These are phyloP conservation scores for Brachionus asplanchnoidis DNA, from an alignment of 1,140 invertebrate genomes.

Conservation along the genomic window DNA sequence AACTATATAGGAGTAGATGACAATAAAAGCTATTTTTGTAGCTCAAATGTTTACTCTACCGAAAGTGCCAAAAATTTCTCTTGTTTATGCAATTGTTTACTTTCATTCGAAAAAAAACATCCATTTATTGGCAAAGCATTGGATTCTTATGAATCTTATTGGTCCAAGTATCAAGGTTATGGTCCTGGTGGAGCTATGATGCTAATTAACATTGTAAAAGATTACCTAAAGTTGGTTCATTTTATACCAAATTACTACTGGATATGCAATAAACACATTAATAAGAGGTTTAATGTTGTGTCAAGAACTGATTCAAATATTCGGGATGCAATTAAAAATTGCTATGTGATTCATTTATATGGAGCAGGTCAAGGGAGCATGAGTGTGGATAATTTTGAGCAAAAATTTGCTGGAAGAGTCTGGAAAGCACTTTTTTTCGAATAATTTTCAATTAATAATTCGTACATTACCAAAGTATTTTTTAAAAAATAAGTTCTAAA, in stretches of 20 bases:
- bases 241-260: not conserved
- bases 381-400: not conserved
- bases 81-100: not conserved
- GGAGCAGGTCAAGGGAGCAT: not conserved
- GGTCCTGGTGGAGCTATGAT: not conserved
- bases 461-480: too few species aligned
- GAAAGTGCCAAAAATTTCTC: not conserved
- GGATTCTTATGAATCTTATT: not conserved
- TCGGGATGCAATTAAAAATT: not conserved
- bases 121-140: not conserved
- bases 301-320: not conserved
- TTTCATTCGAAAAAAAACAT: not conserved
- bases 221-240: not conserved
- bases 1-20: not conserved
- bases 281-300: not conserved
- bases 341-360: not conserved
- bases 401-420: not conserved
- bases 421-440: not conserved
- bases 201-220: not conserved
- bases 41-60: not conserved
- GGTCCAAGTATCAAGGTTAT: slow-evolving; percentile 1
- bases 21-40: not conserved
- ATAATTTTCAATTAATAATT: not conserved
- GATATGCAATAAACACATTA: not conserved
- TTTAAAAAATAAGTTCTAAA: too few species aligned